Conservation (phyloP, 1,140 invertebrate species). For the Neodiprion virginianus region DNA sequence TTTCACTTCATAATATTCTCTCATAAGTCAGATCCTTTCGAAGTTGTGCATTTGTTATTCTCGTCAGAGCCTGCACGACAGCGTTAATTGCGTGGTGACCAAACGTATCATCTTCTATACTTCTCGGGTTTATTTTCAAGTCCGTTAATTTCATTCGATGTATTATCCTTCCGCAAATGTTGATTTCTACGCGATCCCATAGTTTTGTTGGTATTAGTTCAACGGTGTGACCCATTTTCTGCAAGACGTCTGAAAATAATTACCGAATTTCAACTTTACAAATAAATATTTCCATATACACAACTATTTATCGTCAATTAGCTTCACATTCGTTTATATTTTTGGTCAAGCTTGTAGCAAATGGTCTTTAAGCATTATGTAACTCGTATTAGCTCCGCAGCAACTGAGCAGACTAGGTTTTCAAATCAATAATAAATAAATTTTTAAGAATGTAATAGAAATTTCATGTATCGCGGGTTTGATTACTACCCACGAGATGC, state of each 20-base stretch:
- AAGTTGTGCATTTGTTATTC: background rate
- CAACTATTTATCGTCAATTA: too few relatives aligned
- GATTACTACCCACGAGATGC: background rate
- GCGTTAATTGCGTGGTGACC: background rate
- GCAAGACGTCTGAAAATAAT: background rate
- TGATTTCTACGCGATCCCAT: constrained; percentile 3
- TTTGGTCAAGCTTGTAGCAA: too few relatives aligned
- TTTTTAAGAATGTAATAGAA: too few relatives aligned
- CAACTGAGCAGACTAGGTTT: too few relatives aligned
- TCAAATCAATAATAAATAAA: too few relatives aligned
- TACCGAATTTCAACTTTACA: constrained; percentile 49
- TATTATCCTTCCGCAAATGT: background rate
- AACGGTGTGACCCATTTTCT: constrained; percentile 7
- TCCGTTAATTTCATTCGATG: background rate
- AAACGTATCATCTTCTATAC: background rate
- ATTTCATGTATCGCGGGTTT: background rate
- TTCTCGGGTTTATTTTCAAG: background rate
- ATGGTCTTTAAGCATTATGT: too few relatives aligned
- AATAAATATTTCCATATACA: background rate
- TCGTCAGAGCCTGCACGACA: background rate
- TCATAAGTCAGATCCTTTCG: background rate
- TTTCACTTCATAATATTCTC: background rate
- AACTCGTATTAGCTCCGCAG: too few relatives aligned
- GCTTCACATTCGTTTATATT: too few relatives aligned
- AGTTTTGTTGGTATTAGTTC: constrained; percentile 5